phyloP scores from a whole-genome alignment of 92 coral and sea anemone genomes.

The Diadumene lineata region DNA sequence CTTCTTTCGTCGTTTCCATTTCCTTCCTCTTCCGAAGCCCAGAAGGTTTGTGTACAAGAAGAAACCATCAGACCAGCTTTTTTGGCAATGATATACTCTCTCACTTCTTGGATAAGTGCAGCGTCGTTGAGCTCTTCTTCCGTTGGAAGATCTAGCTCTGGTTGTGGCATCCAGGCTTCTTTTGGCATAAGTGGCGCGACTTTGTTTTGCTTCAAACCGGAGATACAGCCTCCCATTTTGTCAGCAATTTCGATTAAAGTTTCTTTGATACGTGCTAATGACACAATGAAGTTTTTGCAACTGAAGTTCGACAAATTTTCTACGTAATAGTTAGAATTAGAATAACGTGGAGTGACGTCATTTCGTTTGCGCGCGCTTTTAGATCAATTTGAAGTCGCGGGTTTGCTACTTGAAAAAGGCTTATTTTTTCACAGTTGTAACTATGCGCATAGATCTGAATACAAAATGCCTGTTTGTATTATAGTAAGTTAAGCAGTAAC shows the following conservation, averaged over 20 bases:
- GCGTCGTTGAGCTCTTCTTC: background rate
- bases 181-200: background rate
- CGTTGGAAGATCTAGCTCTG: no score
- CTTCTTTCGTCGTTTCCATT: background rate
- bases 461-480: no score
- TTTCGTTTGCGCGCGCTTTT: slow-evolving; percentile 7
- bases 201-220: background rate
- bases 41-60: background rate
- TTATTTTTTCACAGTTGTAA: background rate
- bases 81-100: background rate
- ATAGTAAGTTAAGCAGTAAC: no score
- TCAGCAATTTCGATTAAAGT: background rate
- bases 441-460: background rate
- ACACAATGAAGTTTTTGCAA: background rate
- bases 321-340: background rate
- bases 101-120: background rate
- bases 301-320: background rate
- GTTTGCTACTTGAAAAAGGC: no score
- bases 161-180: no score
- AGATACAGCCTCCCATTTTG: background rate
- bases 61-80: background rate
- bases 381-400: no score
- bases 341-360: background rate
- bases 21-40: background rate
- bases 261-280: background rate